These are phyloP conservation scores for Hucho hucho DNA, from an alignment of 2,113 vertebrate species.

Conservation along the genomic window DNA sequence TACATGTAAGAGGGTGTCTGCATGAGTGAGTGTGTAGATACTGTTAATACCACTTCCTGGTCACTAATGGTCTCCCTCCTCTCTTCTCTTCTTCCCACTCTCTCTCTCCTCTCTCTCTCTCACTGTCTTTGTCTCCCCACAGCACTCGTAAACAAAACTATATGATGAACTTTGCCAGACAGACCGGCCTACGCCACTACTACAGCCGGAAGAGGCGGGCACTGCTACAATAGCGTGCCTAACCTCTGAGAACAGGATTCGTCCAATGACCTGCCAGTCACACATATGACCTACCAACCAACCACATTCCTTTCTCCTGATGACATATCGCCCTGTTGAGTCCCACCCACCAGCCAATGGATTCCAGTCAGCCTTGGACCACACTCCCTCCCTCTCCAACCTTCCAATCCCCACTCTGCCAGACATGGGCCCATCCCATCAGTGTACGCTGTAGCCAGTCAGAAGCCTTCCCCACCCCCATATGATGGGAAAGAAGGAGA, in stretches of 20 bases:
- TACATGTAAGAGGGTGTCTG: not conserved
- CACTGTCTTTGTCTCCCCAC: slow-evolving; percentile 61
- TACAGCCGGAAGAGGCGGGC: slow-evolving; percentile 97
- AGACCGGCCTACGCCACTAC: slow-evolving; percentile 94
- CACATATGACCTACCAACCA: slow-evolving; percentile 43
- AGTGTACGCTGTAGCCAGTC: slow-evolving; percentile 54
- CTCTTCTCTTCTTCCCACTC: slow-evolving; percentile 14
- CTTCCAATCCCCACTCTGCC: slow-evolving; percentile 34
- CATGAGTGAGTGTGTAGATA: not conserved
- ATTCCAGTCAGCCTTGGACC: slow-evolving; percentile 63
- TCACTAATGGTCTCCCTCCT: slow-evolving; percentile 60
- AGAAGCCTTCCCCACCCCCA: slow-evolving; percentile 50
- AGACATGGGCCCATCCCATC: slow-evolving; percentile 54
- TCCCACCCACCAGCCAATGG: slow-evolving; percentile 50
- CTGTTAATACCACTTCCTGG: slow-evolving; percentile 1
- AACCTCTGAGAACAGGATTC: slow-evolving; percentile 63
- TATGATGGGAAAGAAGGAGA: slow-evolving; percentile 51
- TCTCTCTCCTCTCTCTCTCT: slow-evolving; percentile 1
- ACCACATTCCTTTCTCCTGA: slow-evolving; percentile 54
- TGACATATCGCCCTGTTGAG: slow-evolving; percentile 49
- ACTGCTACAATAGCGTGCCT: slow-evolving; percentile 86
- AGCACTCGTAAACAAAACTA: slow-evolving; percentile 99
- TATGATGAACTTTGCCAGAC: slow-evolving; percentile 99
- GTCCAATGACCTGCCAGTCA: slow-evolving; percentile 64
- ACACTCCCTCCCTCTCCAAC: slow-evolving; percentile 31